A percentile compares a stretch with the other conserved stretches of the same genome.
phyloP scores from a whole-genome alignment of 2,113 vertebrate species.

The Sardina pilchardus region DNA sequence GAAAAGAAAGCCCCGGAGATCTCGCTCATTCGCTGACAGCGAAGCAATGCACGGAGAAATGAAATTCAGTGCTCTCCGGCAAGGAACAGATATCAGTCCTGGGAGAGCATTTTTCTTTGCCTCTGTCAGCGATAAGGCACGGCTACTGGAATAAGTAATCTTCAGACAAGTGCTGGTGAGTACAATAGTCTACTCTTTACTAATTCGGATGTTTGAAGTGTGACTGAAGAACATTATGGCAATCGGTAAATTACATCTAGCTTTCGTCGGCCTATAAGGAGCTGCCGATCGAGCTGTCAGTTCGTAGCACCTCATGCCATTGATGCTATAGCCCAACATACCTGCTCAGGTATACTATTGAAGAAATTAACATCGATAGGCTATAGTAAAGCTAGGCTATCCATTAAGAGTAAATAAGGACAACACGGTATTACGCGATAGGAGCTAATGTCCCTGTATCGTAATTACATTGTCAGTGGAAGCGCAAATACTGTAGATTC shows the following conservation, averaged over 20 bases:
- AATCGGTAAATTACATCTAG: too few relatives aligned
- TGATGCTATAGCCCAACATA: neutral
- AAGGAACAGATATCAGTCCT: constrained; percentile 56
- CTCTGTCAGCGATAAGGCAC: neutral
- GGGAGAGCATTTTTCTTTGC: neutral
- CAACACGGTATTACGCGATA: neutral
- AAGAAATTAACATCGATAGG: neutral
- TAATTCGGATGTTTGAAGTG: neutral
- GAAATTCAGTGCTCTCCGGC: constrained; percentile 59
- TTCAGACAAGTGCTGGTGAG: neutral
- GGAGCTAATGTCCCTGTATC: neutral
- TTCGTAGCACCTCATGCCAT: neutral
- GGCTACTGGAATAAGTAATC: neutral
- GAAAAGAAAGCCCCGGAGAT: neutral
- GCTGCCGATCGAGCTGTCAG: constrained; percentile 3
- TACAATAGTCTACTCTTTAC: neutral
- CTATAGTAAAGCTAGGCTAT: neutral
- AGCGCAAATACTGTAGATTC: neutral
- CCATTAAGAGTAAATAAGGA: neutral
- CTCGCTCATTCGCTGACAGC: constrained; percentile 37
- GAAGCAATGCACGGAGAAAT: constrained; percentile 52
- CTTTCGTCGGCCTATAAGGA: neutral
- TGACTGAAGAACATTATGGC: neutral
- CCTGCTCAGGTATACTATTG: neutral
- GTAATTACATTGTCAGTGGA: neutral